A percentile compares a stretch with the other conserved stretches of the same genome.
phyloP scores from a whole-genome alignment of 2,113 vertebrate genomes.

The Crotalus horridus region DNA sequence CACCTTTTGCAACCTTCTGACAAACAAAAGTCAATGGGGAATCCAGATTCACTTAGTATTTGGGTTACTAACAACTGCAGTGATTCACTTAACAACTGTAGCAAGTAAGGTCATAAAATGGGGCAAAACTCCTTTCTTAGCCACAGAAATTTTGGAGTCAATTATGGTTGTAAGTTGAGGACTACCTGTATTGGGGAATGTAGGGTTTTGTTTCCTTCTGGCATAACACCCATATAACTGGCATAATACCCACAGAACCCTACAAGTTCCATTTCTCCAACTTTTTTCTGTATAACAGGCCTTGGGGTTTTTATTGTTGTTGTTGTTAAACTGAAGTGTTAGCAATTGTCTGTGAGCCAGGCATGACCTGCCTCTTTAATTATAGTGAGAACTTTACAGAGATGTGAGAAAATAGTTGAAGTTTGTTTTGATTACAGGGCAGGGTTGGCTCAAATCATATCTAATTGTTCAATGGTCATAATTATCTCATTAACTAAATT shows the following conservation, averaged over 20 bases:
- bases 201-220: not conserved
- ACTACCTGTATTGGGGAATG: not conserved
- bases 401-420: not conserved
- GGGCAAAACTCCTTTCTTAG: too few relatives aligned
- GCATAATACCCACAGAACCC: not conserved
- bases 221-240: not conserved
- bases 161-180: too few relatives aligned
- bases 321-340: not conserved
- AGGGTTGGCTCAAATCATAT: not conserved
- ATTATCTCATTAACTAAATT: not conserved
- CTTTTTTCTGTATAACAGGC: not conserved
- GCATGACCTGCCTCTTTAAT: not conserved
- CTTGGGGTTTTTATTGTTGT: not conserved
- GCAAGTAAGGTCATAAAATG: not conserved
- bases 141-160: too few relatives aligned
- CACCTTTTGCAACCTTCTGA: too few relatives aligned
- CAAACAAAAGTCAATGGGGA: too few relatives aligned
- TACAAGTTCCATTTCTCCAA: not conserved
- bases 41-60: too few relatives aligned
- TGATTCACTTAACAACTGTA: too few relatives aligned
- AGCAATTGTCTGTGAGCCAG: not conserved
- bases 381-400: not conserved
- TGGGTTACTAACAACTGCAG: too few relatives aligned
- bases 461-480: not conserved
- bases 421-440: not conserved